Evolutionary conservation across 2,113 vertebrate genomes (phyloP), one percentile per base, ranked within the genome.

Genomic region (Oryzias woworae): DNA sequence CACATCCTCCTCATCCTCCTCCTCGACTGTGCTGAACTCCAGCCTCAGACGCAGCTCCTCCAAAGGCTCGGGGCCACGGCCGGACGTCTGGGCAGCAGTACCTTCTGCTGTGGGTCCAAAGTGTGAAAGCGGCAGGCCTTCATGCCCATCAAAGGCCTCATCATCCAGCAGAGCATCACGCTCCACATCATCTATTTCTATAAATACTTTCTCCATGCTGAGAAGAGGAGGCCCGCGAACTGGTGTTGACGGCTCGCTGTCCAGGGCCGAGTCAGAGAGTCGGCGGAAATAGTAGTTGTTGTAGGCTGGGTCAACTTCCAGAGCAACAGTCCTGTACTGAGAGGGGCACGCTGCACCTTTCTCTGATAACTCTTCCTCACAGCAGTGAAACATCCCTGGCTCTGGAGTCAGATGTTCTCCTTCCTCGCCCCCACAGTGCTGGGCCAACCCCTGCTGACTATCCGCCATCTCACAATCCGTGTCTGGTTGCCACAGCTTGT

Each of bases 401-500:
- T 89, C 87, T 4, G 83, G 83, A 60, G 86, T 87, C 48, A 73
- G 58, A 64, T 80, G 76, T 17, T 69, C 68, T 41, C 78, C 75
- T 23, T 81, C 88, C n/a, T 85, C 90, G 4, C 73, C 84, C 17
- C 72, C 85, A 22, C 83, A 82, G 63, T 87, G 90, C 42, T 81
- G 87, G 47, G 70, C 22, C 18, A 62, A 18, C 1, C 79, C 84
- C 64, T 73, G 84, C 68, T 85, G 84, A 10, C 88, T 87, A 58
- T 90, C 90, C 0, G 69, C 12, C 83, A 91, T 90, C 69, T 90
- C 90, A 59, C 88, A 90, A 80, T 90, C 91, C 44, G 70, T 52
- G 18, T 96, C 95, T 54, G 95, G 95, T 62, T 92, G 94, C 97
- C 97, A 99, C n/a, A 99, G 90, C 73, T 96, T 96, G 69, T 98